Conservation (phyloP, 2,113 vertebrate species). For the Neopipo cinnamomea region DNA sequence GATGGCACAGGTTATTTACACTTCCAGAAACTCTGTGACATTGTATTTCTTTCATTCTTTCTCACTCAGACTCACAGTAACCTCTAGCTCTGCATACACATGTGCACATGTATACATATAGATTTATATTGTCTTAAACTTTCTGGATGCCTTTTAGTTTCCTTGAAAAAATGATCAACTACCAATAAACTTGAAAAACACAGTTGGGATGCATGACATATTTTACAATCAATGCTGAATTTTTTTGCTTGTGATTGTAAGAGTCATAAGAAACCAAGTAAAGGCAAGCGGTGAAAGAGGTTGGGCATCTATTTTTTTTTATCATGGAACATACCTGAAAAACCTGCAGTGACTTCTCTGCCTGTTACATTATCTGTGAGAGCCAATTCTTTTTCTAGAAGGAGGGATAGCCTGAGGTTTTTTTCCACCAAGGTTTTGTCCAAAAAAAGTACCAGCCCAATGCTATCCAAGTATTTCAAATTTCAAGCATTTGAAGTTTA, state of each 20-base stretch:
- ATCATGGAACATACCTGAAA: background rate
- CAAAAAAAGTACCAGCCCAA: background rate
- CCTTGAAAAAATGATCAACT: slow-evolving; percentile 4
- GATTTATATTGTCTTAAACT: slow-evolving; percentile 27
- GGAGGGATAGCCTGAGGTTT: background rate
- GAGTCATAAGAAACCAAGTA: slow-evolving; percentile 21
- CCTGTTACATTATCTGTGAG: slow-evolving; percentile 39
- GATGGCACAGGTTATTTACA: background rate
- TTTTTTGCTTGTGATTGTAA: background rate
- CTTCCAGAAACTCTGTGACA: background rate
- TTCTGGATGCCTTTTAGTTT: slow-evolving; percentile 8
- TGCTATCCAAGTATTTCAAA: background rate
- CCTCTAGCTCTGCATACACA: background rate
- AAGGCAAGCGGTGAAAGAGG: background rate
- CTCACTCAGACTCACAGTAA: background rate
- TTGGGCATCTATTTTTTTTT: slow-evolving; percentile 27
- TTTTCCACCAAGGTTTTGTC: background rate
- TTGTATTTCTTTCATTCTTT: slow-evolving; percentile 20
- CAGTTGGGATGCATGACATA: background rate
- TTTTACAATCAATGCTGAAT: slow-evolving; percentile 7
- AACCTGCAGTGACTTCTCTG: slow-evolving; percentile 27
- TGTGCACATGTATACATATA: background rate
- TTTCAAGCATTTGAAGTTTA: background rate
- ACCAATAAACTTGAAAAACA: slow-evolving; percentile 36
- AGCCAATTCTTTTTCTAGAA: slow-evolving; percentile 13